These are phyloP conservation scores for Hypsibius dujardini DNA, from an alignment of 1,140 invertebrate species.

Conservation along the genomic window DNA sequence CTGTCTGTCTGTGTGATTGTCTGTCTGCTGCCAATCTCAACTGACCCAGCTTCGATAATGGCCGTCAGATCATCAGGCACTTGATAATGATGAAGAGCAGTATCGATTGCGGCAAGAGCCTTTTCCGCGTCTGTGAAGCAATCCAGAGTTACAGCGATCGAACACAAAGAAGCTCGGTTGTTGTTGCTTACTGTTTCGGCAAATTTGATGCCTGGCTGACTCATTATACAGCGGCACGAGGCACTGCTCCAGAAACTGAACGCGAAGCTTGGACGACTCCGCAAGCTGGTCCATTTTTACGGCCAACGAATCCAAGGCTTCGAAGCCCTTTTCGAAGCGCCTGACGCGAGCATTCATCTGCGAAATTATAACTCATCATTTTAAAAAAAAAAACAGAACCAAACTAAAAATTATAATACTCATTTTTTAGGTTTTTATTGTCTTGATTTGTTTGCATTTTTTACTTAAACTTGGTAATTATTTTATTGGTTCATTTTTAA, in stretches of 20 bases:
- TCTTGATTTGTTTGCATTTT: no score
- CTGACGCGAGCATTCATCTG: conserved; percentile 10
- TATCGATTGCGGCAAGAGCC: conserved; percentile 58
- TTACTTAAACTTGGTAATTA: no score
- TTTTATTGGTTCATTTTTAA: no score
- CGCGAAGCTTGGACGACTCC: neutral
- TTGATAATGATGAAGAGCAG: conserved; percentile 73
- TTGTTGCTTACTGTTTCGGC: conserved; percentile 9
- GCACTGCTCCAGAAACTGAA: conserved; percentile 15
- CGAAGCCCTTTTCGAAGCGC: conserved; percentile 12
- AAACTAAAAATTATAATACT: no score
- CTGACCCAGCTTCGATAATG: conserved; percentile 50
- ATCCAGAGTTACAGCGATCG: neutral
- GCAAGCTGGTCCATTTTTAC: conserved; percentile 1
- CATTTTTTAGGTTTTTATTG: no score
- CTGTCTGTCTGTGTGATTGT: no score
- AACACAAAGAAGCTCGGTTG: neutral
- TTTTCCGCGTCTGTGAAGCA: conserved; percentile 37
- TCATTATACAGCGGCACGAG: conserved; percentile 15
- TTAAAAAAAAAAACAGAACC: neutral
- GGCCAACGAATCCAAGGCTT: conserved; percentile 13
- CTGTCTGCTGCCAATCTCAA: no score
- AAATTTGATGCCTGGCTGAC: conserved; percentile 6
- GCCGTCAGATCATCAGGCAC: conserved; percentile 65
- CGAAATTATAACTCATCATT: neutral